Percentiles rank a stretch among this genome's conserved stretches.
Evolutionary conservation across 92 coral and sea anemone species (phyloP).

Genomic region (Phymanthus crucifer): DNA sequence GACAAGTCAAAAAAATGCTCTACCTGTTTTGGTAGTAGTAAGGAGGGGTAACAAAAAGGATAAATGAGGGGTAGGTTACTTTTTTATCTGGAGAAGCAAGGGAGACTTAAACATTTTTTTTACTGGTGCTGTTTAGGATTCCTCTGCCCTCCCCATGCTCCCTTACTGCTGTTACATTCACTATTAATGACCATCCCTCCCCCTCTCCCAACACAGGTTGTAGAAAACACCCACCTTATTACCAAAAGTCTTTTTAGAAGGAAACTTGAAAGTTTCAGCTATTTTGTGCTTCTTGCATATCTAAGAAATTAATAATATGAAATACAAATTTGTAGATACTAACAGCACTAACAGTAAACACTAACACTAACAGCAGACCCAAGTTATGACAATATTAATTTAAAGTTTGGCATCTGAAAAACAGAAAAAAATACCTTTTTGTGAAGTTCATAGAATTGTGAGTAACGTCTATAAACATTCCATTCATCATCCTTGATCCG

Average conservation of each 20-base stretch:
- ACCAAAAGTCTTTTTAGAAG: constrained; percentile 93
- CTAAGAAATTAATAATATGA: constrained; percentile 5
- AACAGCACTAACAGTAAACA: not conserved
- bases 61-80: too few species aligned
- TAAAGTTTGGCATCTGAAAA: too few species aligned
- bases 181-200: not conserved
- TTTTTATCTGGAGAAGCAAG: too few species aligned
- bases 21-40: too few species aligned
- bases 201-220: not conserved
- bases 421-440: constrained; percentile 46
- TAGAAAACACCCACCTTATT: constrained; percentile 60
- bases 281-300: constrained; percentile 53
- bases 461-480: constrained; percentile 97
- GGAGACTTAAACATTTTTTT: too few species aligned
- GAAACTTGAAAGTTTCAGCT: constrained; percentile 77
- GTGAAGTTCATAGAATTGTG: constrained; percentile 88
- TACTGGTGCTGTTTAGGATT: too few species aligned
- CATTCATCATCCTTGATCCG: constrained; percentile 97
- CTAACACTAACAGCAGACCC: not conserved
- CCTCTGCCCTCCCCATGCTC: too few species aligned
- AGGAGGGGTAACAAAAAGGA: too few species aligned
- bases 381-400: too few species aligned
- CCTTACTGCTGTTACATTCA: too few species aligned
- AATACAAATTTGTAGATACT: not conserved
- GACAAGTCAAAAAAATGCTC: too few species aligned